Evolutionary conservation across 2,888 invertebrate genomes (phyloP).

Genomic region (Cheilosia impressa): DNA sequence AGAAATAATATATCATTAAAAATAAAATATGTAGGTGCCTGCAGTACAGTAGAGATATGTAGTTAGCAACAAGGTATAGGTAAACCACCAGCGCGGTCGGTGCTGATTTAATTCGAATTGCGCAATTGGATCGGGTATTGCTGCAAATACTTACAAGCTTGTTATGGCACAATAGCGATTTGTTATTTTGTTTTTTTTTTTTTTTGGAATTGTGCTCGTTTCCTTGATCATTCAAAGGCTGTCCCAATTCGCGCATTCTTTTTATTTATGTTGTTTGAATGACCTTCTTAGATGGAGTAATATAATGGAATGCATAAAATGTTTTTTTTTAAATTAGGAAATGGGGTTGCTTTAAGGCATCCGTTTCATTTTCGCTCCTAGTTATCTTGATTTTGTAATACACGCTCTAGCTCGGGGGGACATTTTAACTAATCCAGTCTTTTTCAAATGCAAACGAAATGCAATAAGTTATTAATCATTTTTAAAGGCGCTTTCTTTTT

Average conservation of each 20-base stretch:
- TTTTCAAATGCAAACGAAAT: no score
- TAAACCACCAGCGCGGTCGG: neutral
- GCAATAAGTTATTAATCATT: no score
- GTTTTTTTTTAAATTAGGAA: constrained; percentile 1
- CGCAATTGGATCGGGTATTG: constrained; percentile 32
- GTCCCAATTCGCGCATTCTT: constrained; percentile 17
- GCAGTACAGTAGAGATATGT: neutral
- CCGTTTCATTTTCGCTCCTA: neutral
- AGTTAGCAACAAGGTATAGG: neutral
- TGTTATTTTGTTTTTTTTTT: neutral
- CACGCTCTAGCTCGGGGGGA: neutral
- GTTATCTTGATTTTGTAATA: no score
- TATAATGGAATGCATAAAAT: constrained; percentile 17
- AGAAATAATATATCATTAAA: neutral
- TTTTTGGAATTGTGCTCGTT: constrained; percentile 26
- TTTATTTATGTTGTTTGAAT: neutral
- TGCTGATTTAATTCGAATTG: constrained; percentile 34
- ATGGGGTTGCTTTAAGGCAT: neutral
- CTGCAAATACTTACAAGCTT: constrained; percentile 38
- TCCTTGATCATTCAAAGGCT: constrained; percentile 26
- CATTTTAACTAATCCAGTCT: no score
- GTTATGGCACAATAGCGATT: constrained; percentile 22
- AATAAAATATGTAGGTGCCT: neutral
- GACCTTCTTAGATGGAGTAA: constrained; percentile 26
- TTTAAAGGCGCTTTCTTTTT: no score